Percentiles rank a stretch among this genome's conserved stretches.
phyloP scores from a whole-genome alignment of 2,888 invertebrate genomes.

The Drosophila atroscutellata region DNA sequence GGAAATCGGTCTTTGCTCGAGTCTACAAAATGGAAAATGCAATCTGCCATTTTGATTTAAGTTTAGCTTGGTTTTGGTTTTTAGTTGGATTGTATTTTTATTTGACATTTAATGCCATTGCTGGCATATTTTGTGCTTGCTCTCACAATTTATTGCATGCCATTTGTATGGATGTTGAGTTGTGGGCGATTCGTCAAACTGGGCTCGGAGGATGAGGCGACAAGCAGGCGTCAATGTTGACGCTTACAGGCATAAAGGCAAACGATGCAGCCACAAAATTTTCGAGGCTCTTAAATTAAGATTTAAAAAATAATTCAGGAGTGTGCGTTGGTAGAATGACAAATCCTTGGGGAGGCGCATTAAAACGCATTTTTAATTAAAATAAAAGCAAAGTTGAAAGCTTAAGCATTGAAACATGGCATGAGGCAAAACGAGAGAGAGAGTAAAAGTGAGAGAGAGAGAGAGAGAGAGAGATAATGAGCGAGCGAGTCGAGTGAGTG shows the following conservation, averaged over 20 bases:
- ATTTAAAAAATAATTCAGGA: conserved; percentile 16
- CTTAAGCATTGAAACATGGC: conserved; percentile 57
- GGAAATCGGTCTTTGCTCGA: too few species aligned
- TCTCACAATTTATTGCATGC: conserved; percentile 69
- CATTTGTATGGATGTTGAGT: conserved; percentile 19
- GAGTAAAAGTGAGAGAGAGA: background rate
- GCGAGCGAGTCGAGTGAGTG: conserved; percentile 20
- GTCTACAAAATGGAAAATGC: conserved; percentile 14
- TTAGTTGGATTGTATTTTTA: conserved; percentile 73
- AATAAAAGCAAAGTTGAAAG: conserved; percentile 74
- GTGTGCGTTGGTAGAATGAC: conserved; percentile 21
- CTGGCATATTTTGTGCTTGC: conserved; percentile 67
- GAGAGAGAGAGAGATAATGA: background rate
- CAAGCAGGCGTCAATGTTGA: conserved; percentile 32
- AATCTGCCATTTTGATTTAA: conserved; percentile 59
- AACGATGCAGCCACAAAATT: background rate
- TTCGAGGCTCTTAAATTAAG: conserved; percentile 29
- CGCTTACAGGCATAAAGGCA: conserved; percentile 24
- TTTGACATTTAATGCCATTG: conserved; percentile 78
- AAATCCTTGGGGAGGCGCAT: conserved; percentile 66
- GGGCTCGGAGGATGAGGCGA: background rate
- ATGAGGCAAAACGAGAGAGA: conserved; percentile 10
- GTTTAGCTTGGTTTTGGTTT: conserved; percentile 19
- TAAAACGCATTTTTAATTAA: conserved; percentile 78
- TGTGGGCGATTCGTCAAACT: conserved; percentile 1